Evolutionary conservation across 2,888 invertebrate genomes (phyloP).

Genomic region (Calliphora vomitoria): DNA sequence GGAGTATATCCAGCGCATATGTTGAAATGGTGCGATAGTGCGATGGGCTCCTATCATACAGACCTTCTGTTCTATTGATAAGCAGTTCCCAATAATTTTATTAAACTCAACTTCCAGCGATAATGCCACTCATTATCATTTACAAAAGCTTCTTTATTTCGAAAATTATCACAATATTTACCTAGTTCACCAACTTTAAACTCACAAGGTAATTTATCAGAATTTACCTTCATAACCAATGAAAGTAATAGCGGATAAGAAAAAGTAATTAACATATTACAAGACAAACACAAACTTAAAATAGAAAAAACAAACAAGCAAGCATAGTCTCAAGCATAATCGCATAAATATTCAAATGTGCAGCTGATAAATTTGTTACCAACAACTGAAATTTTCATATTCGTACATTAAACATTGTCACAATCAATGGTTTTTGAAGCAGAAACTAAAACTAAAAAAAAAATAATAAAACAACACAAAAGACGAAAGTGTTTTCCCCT

Average conservation of each 20-base stretch:
- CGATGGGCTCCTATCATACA: too few species aligned
- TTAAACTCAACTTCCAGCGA: background rate
- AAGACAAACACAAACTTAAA: slow-evolving; percentile 41
- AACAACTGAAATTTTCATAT: slow-evolving; percentile 41
- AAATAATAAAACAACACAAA: slow-evolving; percentile 75
- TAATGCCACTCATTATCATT: slow-evolving; percentile 12
- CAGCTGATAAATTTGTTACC: slow-evolving; percentile 68
- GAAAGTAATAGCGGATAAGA: slow-evolving; percentile 68
- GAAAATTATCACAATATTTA: slow-evolving; percentile 52
- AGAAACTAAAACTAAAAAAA: slow-evolving; percentile 37
- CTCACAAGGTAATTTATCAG: slow-evolving; percentile 48
- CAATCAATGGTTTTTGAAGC: slow-evolving; percentile 60
- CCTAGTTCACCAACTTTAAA: slow-evolving; percentile 34
- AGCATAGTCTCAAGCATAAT: slow-evolving; percentile 43
- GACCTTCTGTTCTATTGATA: too few species aligned
- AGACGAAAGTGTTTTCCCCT: slow-evolving; percentile 72
- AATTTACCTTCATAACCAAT: slow-evolving; percentile 64
- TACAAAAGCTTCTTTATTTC: slow-evolving; percentile 51
- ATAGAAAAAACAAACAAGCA: slow-evolving; percentile 10
- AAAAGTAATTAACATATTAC: slow-evolving; percentile 66
- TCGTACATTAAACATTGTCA: slow-evolving; percentile 60
- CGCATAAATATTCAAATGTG: slow-evolving; percentile 65
- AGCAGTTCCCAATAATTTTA: background rate
- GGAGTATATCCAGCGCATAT: too few species aligned
- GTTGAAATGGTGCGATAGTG: too few species aligned